phyloP scores from a whole-genome alignment of 2,113 vertebrate genomes.

The Cavia porcellus region DNA sequence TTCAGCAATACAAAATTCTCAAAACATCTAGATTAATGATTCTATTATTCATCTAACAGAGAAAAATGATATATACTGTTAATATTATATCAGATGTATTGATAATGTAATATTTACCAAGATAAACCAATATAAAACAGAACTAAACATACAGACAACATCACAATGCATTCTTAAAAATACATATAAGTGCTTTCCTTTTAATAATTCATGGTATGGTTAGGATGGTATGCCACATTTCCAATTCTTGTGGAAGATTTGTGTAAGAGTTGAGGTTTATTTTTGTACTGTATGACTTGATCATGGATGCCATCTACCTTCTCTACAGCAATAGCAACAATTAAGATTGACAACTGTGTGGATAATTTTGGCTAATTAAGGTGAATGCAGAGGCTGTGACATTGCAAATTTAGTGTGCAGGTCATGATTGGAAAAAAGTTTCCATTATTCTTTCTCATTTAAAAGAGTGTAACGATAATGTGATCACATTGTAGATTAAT shows the following conservation, averaged over 20 bases:
- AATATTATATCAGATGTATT: background rate
- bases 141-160: background rate
- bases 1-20: background rate
- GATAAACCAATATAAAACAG: background rate
- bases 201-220: background rate
- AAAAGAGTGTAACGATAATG: constrained; percentile 41
- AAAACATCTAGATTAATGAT: background rate
- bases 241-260: constrained; percentile 26
- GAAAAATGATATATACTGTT: background rate
- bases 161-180: background rate
- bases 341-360: background rate
- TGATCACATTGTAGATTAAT: background rate
- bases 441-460: constrained; percentile 9
- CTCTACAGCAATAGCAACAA: background rate
- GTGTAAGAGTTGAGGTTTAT: background rate
- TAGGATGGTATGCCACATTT: background rate
- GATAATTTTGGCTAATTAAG: background rate
- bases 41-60: background rate
- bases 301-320: background rate
- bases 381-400: background rate
- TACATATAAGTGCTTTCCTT: background rate
- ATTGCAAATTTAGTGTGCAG: background rate
- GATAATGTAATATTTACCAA: background rate
- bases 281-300: background rate
- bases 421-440: background rate